Evolutionary conservation across 2,888 invertebrate species (phyloP).

Genomic region (Entomobrya proxima): DNA sequence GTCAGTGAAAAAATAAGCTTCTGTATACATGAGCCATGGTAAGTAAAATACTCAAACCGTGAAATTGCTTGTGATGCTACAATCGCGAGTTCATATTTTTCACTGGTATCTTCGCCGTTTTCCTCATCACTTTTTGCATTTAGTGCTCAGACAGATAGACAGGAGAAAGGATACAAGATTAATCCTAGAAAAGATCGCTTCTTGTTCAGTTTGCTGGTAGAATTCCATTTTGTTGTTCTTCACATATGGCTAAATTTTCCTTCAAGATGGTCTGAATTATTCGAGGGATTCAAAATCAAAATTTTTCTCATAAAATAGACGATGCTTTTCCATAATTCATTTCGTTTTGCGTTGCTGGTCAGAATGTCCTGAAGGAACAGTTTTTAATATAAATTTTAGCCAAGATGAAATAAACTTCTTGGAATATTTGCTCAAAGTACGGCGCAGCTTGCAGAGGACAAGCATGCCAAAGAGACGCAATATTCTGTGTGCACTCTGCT

Average conservation of each 20-base stretch:
- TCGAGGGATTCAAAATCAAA: slow-evolving; percentile 60
- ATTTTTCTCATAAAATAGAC: slow-evolving; percentile 57
- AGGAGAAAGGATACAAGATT: slow-evolving; percentile 54
- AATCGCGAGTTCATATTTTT: slow-evolving; percentile 39
- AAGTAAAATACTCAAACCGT: slow-evolving; percentile 55
- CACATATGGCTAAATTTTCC: slow-evolving; percentile 6
- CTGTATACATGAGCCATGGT: neutral
- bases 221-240: slow-evolving; percentile 1
- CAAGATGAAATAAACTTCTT: neutral
- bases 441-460: neutral
- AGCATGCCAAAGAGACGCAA: neutral
- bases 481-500: neutral
- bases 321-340: slow-evolving; percentile 62
- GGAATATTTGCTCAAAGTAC: neutral
- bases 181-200: slow-evolving; percentile 48
- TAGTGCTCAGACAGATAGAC: slow-evolving; percentile 24
- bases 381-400: slow-evolving; percentile 51
- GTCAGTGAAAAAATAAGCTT: neutral
- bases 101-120: slow-evolving; percentile 4
- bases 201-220: neutral
- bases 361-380: slow-evolving; percentile 50
- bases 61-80: slow-evolving; percentile 54
- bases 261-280: slow-evolving; percentile 28
- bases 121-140: slow-evolving; percentile 48
- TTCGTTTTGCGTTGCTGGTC: slow-evolving; percentile 26